These are phyloP conservation scores for Lycophotia porphyrea DNA, from an alignment of 2,888 invertebrate genomes.

Conservation along the genomic window DNA sequence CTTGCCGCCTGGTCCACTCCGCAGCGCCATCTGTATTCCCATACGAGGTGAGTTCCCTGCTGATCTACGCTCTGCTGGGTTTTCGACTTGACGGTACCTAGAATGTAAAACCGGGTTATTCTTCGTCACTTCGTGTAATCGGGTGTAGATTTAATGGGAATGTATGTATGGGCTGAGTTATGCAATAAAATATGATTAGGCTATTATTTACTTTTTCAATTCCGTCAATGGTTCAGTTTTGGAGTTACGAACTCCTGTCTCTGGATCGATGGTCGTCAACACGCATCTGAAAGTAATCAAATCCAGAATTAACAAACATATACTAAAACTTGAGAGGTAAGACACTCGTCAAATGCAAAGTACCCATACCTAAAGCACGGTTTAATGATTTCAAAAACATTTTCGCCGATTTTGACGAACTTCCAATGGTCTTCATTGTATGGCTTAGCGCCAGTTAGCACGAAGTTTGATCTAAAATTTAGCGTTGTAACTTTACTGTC, in stretches of 20 bases:
- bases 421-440: constrained; percentile 93
- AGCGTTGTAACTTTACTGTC: constrained; percentile 84
- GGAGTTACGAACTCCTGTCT: constrained; percentile 90
- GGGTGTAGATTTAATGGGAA: neutral
- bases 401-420: constrained; percentile 92
- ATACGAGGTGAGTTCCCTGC: constrained; percentile 80
- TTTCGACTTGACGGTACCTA: constrained; percentile 81
- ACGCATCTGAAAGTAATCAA: constrained; percentile 89
- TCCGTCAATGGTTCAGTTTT: constrained; percentile 92
- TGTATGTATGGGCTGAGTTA: neutral
- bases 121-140: neutral
- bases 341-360: neutral
- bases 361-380: constrained; percentile 90
- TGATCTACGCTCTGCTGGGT: constrained; percentile 73
- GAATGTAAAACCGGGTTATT: constrained; percentile 28
- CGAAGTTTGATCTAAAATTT: constrained; percentile 93
- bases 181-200: neutral
- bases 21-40: constrained; percentile 84
- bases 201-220: constrained; percentile 89
- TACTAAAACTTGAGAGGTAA: neutral
- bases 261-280: constrained; percentile 93
- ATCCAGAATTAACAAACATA: neutral
- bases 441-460: constrained; percentile 90
- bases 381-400: constrained; percentile 91
- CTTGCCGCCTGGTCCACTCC: constrained; percentile 77